phyloP scores from a whole-genome alignment of 2,888 invertebrate genomes.

The Lypha dubia region DNA sequence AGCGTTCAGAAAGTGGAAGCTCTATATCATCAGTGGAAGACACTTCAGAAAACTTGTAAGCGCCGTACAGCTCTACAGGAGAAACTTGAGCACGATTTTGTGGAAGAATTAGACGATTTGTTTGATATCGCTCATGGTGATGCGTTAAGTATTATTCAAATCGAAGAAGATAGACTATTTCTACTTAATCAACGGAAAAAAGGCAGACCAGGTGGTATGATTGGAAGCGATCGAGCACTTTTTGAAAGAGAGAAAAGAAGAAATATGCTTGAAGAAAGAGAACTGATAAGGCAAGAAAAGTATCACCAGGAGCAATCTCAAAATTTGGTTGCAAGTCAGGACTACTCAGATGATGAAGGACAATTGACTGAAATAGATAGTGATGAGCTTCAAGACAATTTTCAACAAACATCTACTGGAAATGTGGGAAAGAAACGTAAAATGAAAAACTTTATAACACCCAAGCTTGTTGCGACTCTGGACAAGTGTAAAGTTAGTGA shows the following conservation, averaged over 20 bases:
- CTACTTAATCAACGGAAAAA: constrained; percentile 8
- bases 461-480: not conserved
- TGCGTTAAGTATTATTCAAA: constrained; percentile 11
- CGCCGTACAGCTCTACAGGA: no score
- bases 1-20: no score
- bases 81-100: no score
- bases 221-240: constrained; percentile 11
- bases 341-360: constrained; percentile 6
- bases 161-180: constrained; percentile 11
- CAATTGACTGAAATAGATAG: constrained; percentile 11
- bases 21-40: no score
- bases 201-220: constrained; percentile 11
- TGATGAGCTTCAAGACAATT: constrained; percentile 11
- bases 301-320: constrained; percentile 11
- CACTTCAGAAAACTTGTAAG: no score
- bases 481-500: not conserved
- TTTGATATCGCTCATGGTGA: not conserved
- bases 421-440: constrained; percentile 11
- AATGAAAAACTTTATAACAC: constrained; percentile 11
- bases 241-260: constrained; percentile 11
- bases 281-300: constrained; percentile 2
- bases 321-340: constrained; percentile 11
- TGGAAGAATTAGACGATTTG: no score
- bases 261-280: constrained; percentile 4
- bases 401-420: constrained; percentile 11